Conservation (phyloP, 2,888 invertebrate genomes). For the Acleris emargana region DNA sequence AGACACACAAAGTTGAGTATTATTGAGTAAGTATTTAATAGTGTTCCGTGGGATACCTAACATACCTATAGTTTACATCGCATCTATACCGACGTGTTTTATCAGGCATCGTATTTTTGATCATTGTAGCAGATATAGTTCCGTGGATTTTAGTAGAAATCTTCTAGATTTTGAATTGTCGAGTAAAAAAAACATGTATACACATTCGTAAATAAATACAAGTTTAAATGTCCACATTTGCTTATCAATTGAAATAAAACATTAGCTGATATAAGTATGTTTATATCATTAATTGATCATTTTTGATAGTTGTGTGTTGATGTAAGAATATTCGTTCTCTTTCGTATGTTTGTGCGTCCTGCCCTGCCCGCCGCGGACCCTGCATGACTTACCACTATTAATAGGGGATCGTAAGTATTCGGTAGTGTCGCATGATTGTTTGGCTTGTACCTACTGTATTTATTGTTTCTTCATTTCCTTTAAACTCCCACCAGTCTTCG, state of each 20-base stretch:
- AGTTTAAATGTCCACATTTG: background rate
- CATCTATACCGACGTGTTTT: constrained; percentile 5
- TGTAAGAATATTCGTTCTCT: constrained; percentile 45
- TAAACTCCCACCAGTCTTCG: background rate
- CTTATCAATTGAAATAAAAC: too few relatives aligned
- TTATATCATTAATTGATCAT: background rate
- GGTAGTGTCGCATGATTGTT: constrained; percentile 43
- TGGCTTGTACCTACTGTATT: constrained; percentile 39
- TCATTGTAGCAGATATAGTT: constrained; percentile 9
- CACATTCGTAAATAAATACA: background rate
- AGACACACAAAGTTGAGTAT: constrained; percentile 12
- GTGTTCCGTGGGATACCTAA: constrained; percentile 1
- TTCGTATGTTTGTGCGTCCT: constrained; percentile 73
- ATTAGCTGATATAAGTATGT: constrained; percentile 7
- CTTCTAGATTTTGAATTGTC: background rate
- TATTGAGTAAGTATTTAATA: constrained; percentile 28
- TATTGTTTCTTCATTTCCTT: constrained; percentile 3
- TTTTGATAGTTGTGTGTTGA: constrained; percentile 27
- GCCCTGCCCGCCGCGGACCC: constrained; percentile 65
- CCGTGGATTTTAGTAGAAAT: background rate
- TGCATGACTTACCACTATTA: constrained; percentile 77
- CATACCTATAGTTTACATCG: constrained; percentile 1
- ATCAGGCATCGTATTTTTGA: constrained; percentile 17
- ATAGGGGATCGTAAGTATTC: constrained; percentile 79
- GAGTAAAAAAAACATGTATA: background rate